Base-by-base conservation (phyloP, 1,140 invertebrate genomes). In the Drosophila micromelanica region DNA sequence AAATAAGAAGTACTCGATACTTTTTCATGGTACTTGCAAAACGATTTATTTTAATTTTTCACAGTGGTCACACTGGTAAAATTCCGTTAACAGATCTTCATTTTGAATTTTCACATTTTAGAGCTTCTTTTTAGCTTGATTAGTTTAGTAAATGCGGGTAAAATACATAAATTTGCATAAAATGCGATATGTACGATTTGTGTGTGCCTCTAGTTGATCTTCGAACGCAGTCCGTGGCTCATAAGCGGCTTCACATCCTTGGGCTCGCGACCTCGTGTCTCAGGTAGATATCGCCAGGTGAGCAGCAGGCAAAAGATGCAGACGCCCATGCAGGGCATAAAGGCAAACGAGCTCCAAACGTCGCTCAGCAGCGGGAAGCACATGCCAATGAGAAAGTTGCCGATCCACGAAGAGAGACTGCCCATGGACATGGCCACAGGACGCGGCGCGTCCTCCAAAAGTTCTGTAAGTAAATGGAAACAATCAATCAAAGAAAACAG, bases 391-490 rank as follows among this genome's bases (percentile, higher is more conserved):
- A 97, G 72, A 82, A 98, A 98, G 91, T 98, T 98, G 15, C 95
- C 96, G 9, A 94, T 94, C 97, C 97, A 98, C 91, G 98, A 98
- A 46, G 95, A 95, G 61, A 98, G 93, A 55, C 97, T 97, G 8
- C 97, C 97, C 61, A 98, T 93, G 43, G 97, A 95, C 95, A 98
- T 98, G 30, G 96, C 97, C 43, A 95, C 94, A 0, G 97, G 95
- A 48, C 97, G 94, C 0, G 97, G 95, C 2, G 95, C 95, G 64
- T 98, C 96, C 71, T 97, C 95, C 78, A 98, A 97, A 32, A 98
- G 92, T 93, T 99, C 98, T 91, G 93, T 68, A 90, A 91, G 20
- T 46, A 61, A 27, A 46, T 23, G 0, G 0, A 0, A 40, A 3
- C 12, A 12, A 37, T 20, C 7, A 5, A n/a, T n/a, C n/a, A 7